Conservation (phyloP, 2,888 invertebrate genomes). For the Caenorhabditis wallacei region DNA sequence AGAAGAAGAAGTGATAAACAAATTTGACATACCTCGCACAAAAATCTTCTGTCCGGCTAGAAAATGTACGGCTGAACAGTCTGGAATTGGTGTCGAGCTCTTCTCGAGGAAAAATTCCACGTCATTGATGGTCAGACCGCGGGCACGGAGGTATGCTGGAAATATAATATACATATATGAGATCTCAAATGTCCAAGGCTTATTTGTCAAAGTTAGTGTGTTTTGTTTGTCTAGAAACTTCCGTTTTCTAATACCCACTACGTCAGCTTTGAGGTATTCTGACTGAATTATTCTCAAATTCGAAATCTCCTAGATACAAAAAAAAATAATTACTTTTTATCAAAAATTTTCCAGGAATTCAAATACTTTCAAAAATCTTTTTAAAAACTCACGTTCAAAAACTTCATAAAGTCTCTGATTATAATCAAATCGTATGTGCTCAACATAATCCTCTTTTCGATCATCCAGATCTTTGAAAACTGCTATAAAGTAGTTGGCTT, state of each 20-base stretch:
- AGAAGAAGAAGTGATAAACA: background rate
- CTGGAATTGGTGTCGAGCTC: slow-evolving; percentile 87
- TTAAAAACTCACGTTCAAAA: slow-evolving; percentile 62
- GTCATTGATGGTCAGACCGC: slow-evolving; percentile 87
- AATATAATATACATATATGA: too few species aligned
- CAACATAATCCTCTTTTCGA: slow-evolving; percentile 38
- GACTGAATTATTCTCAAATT: too few species aligned
- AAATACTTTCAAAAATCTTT: background rate
- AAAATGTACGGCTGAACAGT: slow-evolving; percentile 87
- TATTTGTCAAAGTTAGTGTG: too few species aligned
- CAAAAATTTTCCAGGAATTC: background rate
- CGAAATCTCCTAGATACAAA: too few species aligned
- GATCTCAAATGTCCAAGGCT: too few species aligned
- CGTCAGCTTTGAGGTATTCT: too few species aligned
- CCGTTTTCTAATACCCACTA: too few species aligned
- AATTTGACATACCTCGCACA: slow-evolving; percentile 86
- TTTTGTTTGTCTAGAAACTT: too few species aligned
- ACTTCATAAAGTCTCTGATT: slow-evolving; percentile 61
- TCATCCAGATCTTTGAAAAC: slow-evolving; percentile 61
- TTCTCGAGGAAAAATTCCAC: slow-evolving; percentile 88
- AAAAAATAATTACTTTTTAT: too few species aligned
- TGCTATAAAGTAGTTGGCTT: slow-evolving; percentile 46
- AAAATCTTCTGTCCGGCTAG: slow-evolving; percentile 88
- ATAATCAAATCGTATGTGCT: slow-evolving; percentile 46
- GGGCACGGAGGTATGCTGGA: slow-evolving; percentile 86